Base-by-base conservation (phyloP, 2,113 vertebrate species). In the Coregonus clupeaformis region DNA sequence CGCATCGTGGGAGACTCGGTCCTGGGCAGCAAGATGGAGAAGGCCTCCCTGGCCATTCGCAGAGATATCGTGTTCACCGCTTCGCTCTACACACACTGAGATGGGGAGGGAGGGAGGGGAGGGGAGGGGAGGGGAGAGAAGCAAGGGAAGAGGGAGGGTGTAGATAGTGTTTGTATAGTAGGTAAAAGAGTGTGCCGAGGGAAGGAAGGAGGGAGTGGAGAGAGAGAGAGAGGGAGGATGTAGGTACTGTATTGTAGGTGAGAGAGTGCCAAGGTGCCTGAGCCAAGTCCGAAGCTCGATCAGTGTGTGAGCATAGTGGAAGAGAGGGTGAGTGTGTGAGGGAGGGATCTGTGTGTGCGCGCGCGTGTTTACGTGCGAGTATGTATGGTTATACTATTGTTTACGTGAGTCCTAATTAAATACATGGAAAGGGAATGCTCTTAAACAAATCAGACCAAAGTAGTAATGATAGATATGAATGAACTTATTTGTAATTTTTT, bases 51-150 rank as follows among this genome's bases (percentile, higher is more conserved):
- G 49, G 85, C 96, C 81, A 94, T 98, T 62, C 94, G 95, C 82
- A 90, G 96, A 71, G 96, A 98, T 91, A 98, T 98, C 0, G 95
- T 98, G 77, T 98, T 98, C 82, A 96, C 95, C 0, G 96, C 96
- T 47, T 97, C 96, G 57, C 94, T 97, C 52, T 97, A 97, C 77
- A 97, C 96, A 57, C 96, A 98, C 89, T 97, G 92, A 94, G 29
- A 32, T 4, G 24, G 24, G 16, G 24, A 59, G 22, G 60, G 29
- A 25, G 5, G 3, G 36, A 65, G 22, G 5, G n/a, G 2, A 30
- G 1, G 16, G 24, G 9, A 16, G 13, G 7, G 7, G 36, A 24
- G 3, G 14, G 1, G 60, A 2, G 12, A 9, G 22, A 14, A 14
- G 4, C 7, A 30, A 30, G 71, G 25, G 2, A n/a, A n/a, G n/a